Base-by-base conservation (phyloP, 2,797 vertebrate genomes). In the Sebastes diploproa region DNA sequence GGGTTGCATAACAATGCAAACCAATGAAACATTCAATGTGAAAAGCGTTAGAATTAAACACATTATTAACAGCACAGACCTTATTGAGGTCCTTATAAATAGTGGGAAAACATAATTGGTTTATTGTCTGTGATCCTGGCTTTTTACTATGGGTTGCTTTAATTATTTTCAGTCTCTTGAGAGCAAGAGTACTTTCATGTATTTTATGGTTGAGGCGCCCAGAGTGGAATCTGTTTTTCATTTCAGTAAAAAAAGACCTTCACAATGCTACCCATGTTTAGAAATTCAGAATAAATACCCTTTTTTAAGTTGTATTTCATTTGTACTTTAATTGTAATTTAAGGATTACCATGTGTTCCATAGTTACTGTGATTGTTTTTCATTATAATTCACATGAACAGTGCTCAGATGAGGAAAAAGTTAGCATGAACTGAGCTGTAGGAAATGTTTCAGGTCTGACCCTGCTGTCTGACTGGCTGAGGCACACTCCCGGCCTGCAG, bases 221-320 rank as follows among this genome's bases (percentile, higher is more conserved):
- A 56, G 68, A 64, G 38, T 63, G 22, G 64, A 83, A 67, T 85
- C 77, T 84, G 85, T 65, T 82, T 85, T 60, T 82, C 68, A 86
- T 86, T 89, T 78, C 8, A 32, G 29, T 61, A 7, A 62, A 23
- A 60, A 69, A 66, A 50, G 46, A 59, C 22, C 16, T 18, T 46
- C 20, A 73, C 23, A 78, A 13, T 56, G n/a, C 38, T 75, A 46
- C 23, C 42, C 50, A 67, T 75, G 58, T 80, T 71, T 55, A 30
- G 12, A 78, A 78, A 42, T 38, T 61, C 46, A 4, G 42, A 66
- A 60, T 42, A 50, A 82, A 70, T 38, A 32, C 20, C 8, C 4
- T 6, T 63, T 60, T 81, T 82, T 29, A 23, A 64, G 71, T 34
- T 75, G 20, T 30, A 22, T 80, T 61, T 80, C 64, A 73, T 67